Percentiles rank a stretch among this genome's conserved stretches.
phyloP scores from a whole-genome alignment of 1,140 invertebrate species.

The Argopecten irradians region DNA sequence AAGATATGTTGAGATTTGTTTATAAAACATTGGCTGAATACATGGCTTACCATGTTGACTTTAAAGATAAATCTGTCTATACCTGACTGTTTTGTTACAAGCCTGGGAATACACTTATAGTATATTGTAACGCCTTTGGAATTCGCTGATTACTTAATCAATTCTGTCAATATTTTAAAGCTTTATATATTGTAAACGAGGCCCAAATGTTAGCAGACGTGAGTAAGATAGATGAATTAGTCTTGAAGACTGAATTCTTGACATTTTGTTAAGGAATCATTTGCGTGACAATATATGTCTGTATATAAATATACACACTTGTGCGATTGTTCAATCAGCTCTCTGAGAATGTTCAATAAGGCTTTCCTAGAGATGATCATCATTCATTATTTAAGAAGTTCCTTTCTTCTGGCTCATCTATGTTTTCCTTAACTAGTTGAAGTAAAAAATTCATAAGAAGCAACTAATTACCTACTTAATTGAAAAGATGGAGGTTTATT shows the following conservation, averaged over 20 bases:
- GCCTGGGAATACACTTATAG: background rate
- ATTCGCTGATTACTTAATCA: background rate
- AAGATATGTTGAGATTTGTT: background rate
- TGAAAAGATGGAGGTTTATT: no score
- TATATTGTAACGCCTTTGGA: background rate
- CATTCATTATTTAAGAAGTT: background rate
- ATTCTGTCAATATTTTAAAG: background rate
- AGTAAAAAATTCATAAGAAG: no score
- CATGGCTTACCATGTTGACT: background rate
- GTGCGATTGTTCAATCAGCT: background rate
- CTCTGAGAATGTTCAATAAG: no score
- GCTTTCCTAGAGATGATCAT: background rate
- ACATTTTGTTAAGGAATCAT: background rate
- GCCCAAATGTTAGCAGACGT: background rate
- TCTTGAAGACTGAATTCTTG: background rate
- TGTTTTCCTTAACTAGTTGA: no score
- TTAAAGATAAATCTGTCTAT: background rate
- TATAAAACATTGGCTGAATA: background rate
- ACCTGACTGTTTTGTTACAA: background rate
- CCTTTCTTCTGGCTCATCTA: background rate
- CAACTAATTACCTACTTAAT: no score
- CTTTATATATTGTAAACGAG: background rate
- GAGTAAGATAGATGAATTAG: conserved; percentile 6
- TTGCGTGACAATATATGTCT: background rate
- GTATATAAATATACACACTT: background rate